phyloP scores from a whole-genome alignment of 92 coral and sea anemone genomes.

The Umimayanthus kanabou region DNA sequence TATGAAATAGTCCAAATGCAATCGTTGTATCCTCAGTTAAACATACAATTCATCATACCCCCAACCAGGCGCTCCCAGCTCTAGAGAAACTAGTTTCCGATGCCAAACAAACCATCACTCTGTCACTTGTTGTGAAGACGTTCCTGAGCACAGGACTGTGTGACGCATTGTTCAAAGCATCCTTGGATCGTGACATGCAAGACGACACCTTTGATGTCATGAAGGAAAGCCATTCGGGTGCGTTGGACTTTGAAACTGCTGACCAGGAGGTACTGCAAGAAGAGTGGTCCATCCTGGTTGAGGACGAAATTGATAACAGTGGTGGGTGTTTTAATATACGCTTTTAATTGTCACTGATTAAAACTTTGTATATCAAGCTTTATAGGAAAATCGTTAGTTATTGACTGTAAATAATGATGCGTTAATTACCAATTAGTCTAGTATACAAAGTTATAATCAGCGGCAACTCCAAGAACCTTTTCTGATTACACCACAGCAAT shows the following conservation, averaged over 20 bases:
- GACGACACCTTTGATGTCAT: conserved; percentile 84
- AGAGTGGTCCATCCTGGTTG: conserved; percentile 33
- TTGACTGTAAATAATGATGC: no score
- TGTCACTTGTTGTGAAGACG: conserved; percentile 47
- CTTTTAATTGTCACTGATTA: neutral
- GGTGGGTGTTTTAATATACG: neutral
- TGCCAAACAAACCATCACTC: conserved; percentile 48
- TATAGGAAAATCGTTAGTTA: no score
- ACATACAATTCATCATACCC: neutral
- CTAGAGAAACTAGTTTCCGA: conserved; percentile 57
- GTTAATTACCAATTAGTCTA: no score
- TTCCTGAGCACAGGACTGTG: conserved; percentile 67
- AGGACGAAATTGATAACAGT: conserved; percentile 24
- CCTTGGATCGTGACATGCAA: conserved; percentile 65
- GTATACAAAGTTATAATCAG: no score
- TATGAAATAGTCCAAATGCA: neutral
- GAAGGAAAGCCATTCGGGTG: conserved; percentile 30
- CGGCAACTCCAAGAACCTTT: no score
- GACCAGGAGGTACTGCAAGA: conserved; percentile 31
- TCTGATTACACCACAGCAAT: no score
- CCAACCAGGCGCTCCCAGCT: conserved; percentile 56
- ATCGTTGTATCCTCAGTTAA: neutral
- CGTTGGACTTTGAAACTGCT: conserved; percentile 2
- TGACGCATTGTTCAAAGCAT: conserved; percentile 70
- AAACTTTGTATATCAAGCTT: no score